Conservation (phyloP, 1,140 invertebrate genomes). For the Kradibia gibbosae region DNA sequence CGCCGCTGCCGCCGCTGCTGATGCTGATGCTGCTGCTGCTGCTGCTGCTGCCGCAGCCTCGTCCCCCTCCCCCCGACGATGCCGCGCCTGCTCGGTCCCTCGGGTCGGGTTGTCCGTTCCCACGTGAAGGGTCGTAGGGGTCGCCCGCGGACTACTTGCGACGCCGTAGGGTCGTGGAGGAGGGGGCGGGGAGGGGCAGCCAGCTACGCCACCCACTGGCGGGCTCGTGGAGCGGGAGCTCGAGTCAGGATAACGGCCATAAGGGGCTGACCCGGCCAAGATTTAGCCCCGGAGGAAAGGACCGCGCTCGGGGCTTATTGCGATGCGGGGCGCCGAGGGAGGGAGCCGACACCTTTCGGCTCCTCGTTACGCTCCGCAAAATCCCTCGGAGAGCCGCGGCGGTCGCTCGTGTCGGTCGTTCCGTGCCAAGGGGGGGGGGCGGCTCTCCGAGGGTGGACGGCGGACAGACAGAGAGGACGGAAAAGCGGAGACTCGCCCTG, state of each 20-base stretch:
- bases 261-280: slow-evolving; percentile 1
- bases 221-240: neutral
- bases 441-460: neutral
- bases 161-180: slow-evolving; percentile 63
- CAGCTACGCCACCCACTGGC: slow-evolving; percentile 27
- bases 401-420: no score
- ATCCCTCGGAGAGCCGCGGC: slow-evolving; percentile 21
- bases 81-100: neutral
- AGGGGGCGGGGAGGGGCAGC: slow-evolving; percentile 32
- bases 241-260: neutral
- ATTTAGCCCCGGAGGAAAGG: slow-evolving; percentile 44
- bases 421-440: no score
- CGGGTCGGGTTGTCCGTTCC: slow-evolving; percentile 64
- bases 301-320: slow-evolving; percentile 38
- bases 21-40: neutral
- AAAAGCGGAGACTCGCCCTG: slow-evolving; percentile 11
- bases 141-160: slow-evolving; percentile 48
- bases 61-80: slow-evolving; percentile 45
- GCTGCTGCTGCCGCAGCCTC: neutral
- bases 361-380: slow-evolving; percentile 51
- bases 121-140: slow-evolving; percentile 69
- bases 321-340: neutral
- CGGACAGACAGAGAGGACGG: slow-evolving; percentile 14
- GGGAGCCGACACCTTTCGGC: slow-evolving; percentile 36
- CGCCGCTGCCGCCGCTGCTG: neutral